A percentile compares a stretch with the other conserved stretches of the same genome.
Conservation (phyloP, 2,888 invertebrate species). For the Phytoseiulus persimilis region DNA sequence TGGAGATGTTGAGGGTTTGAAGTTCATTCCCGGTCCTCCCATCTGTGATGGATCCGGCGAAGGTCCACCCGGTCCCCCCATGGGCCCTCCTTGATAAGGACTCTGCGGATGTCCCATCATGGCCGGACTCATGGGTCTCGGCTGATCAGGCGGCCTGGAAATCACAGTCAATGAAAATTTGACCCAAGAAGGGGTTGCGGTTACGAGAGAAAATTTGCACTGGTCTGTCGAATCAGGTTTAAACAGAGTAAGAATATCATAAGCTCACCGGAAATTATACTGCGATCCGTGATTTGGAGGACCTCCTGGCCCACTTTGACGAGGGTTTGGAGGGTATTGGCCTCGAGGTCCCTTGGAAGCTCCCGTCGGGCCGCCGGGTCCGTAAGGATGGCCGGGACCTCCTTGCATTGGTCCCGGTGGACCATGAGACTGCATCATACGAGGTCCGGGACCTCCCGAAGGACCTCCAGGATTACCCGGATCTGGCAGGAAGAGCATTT, state of each 20-base stretch:
- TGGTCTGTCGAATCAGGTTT: no score
- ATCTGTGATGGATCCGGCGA: conserved; percentile 30
- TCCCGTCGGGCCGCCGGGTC: conserved; percentile 48
- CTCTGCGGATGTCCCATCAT: conserved; percentile 40
- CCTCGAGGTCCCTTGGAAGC: conserved; percentile 50
- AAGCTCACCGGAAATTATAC: conserved; percentile 31
- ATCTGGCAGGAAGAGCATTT: conserved; percentile 75
- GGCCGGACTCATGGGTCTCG: conserved; percentile 40
- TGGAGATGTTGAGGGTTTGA: conserved; percentile 27
- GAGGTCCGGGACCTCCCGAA: conserved; percentile 40
- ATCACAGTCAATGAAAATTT: not conserved
- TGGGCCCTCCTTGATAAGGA: conserved; percentile 29
- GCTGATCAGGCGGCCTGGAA: conserved; percentile 40
- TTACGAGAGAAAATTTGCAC: no score
- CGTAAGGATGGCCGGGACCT: conserved; percentile 51
- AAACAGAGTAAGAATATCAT: no score
- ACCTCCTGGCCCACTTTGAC: conserved; percentile 41
- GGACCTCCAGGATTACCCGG: conserved; percentile 38
- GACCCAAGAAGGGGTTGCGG: no score
- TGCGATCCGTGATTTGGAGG: conserved; percentile 29
- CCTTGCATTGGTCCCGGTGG: conserved; percentile 46
- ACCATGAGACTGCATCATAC: conserved; percentile 47
- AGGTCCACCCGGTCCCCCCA: conserved; percentile 32
- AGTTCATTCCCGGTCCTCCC: conserved; percentile 8
- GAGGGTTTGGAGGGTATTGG: conserved; percentile 39